Conservation (phyloP, 2,113 vertebrate species). For the Lanius collurio region DNA sequence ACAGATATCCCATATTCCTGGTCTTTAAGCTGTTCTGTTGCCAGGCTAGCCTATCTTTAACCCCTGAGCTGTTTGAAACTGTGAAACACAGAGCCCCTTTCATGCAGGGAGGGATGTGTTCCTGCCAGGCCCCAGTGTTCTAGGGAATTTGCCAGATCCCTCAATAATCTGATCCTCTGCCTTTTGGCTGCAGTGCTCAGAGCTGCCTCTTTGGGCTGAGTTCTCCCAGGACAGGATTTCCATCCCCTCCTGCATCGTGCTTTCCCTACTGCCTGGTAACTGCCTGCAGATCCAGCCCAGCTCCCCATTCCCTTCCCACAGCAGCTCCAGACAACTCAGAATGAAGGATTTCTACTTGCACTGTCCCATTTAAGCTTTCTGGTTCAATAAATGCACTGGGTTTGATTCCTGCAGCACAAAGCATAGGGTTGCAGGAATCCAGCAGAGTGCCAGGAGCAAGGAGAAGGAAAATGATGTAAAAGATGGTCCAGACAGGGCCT, state of each 20-base stretch:
- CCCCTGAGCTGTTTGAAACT: background rate
- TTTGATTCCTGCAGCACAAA: background rate
- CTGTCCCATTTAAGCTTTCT: background rate
- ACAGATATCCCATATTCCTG: background rate
- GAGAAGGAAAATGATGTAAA: background rate
- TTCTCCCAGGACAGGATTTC: background rate
- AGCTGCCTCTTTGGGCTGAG: background rate
- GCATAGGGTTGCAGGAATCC: background rate
- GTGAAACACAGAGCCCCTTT: constrained; percentile 37
- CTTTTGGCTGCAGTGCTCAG: background rate
- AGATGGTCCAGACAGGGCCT: background rate
- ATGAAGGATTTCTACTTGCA: background rate
- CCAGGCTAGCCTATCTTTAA: constrained; percentile 1
- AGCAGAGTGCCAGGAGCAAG: background rate
- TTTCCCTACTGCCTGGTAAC: constrained; percentile 21
- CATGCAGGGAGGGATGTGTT: background rate
- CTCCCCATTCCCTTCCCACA: background rate
- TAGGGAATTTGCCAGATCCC: constrained; percentile 51
- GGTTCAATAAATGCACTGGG: background rate
- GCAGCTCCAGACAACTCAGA: background rate
- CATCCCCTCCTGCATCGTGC: background rate
- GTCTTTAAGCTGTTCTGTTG: background rate
- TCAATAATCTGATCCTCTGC: constrained; percentile 24
- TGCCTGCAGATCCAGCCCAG: background rate
- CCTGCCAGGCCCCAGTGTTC: constrained; percentile 41